Conservation (phyloP, 2,113 vertebrate species). For the Falcunculus frontatus region DNA sequence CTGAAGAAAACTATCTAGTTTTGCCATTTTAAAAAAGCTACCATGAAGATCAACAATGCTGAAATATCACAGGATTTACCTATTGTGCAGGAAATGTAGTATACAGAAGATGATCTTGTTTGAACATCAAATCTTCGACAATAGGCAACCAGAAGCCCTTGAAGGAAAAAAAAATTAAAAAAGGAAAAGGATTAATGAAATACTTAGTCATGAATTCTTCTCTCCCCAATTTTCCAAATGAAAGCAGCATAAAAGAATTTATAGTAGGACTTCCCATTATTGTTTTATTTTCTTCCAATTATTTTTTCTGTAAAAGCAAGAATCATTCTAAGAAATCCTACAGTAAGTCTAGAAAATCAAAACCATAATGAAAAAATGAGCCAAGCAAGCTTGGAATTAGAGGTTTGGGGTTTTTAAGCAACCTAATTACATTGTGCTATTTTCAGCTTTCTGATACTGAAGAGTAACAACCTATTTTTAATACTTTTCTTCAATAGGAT, state of each 20-base stretch:
- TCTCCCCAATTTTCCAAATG: neutral
- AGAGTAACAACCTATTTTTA: neutral
- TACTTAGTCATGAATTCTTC: neutral
- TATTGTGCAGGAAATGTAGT: conserved; percentile 84
- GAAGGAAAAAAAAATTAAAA: neutral
- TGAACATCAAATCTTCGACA: conserved; percentile 95
- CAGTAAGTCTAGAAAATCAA: neutral
- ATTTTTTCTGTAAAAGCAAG: neutral
- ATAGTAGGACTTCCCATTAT: neutral
- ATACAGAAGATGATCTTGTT: conserved; percentile 80
- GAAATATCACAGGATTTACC: conserved; percentile 70
- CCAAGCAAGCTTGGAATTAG: neutral
- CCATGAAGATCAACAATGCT: neutral
- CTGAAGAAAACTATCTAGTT: neutral
- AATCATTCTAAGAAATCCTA: neutral
- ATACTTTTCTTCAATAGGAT: neutral
- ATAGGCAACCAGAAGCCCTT: conserved; percentile 93
- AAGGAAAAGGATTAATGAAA: neutral
- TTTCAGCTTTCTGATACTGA: neutral
- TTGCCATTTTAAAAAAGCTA: neutral
- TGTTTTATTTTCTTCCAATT: neutral
- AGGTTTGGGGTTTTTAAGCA: neutral
- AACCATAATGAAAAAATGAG: neutral
- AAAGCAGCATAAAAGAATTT: neutral
- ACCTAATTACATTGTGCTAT: neutral